Evolutionary conservation across 2,113 vertebrate genomes (phyloP), one percentile per base, ranked within the genome.

Genomic region (Pimephales promelas): DNA sequence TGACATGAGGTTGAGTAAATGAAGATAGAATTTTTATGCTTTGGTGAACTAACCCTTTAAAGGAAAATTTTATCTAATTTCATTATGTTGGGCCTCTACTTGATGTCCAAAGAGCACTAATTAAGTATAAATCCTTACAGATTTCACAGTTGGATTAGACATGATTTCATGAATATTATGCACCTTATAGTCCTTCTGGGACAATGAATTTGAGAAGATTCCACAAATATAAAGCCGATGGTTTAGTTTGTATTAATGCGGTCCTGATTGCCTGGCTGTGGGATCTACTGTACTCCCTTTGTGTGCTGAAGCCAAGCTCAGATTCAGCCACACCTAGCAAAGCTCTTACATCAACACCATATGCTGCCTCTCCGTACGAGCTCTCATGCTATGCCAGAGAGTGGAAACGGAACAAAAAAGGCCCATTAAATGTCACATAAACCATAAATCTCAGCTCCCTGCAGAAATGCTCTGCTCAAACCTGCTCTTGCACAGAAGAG

Each of bases 311-410:
- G 77, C 40, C 84, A 79, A 52, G 16, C 70, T 61, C 70, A 75
- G 62, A 83, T 59, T 56, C 64, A 75, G 54, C 56, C 56, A 82
- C 84, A 87, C 79, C 81, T 90, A 84, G 62, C 22, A 80, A 75
- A 79, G 82, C 81, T 36, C 36, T 82, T 54, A 80, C 80, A 82
- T 81, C 62, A 83, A 83, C 82, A 34, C 85, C 83, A 83, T 87
- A 84, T 86, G 84, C 77, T 79, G 24, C 52, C 72, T 54, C 61
- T 83, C 10, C 11, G 54, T 70, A 79, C 26, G 52, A 59, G 57
- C 78, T 84, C 72, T 74, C 85, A 26, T 62, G 59, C 54, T 79
- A 83, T 61, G 82, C 36, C 73, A 83, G 70, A 47, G 54, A 75
- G 73, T 68, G 68, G 74, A 49, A 78, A 74, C 47, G 79, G 57